Conservation (phyloP, 2,888 invertebrate species). For the Rambutsinella grinnellia region DNA sequence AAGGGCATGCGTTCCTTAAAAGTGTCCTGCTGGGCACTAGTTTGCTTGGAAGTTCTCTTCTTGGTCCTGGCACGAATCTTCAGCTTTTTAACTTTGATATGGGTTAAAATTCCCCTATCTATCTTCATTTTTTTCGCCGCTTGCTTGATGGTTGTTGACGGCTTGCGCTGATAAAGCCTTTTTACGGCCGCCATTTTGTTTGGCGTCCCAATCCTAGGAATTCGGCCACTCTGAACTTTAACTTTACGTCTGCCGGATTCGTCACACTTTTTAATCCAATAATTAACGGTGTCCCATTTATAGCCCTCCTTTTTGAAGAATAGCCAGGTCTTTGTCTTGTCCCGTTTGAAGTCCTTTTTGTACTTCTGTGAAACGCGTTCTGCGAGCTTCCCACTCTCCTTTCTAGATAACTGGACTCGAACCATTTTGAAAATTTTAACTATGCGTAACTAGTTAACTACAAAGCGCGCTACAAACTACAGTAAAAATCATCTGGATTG, state of each 20-base stretch:
- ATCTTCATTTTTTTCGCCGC: conserved; percentile 39
- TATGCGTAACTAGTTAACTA: too few species aligned
- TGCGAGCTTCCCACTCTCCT: conserved; percentile 21
- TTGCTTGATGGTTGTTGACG: conserved; percentile 11
- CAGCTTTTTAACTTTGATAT: conserved; percentile 37
- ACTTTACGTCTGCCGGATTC: conserved; percentile 16
- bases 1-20: conserved; percentile 1
- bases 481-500: too few species aligned
- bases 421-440: too few species aligned
- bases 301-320: conserved; percentile 23
- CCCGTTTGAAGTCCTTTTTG: conserved; percentile 23
- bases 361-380: conserved; percentile 22
- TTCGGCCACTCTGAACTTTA: conserved; percentile 8
- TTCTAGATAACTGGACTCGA: conserved; percentile 4
- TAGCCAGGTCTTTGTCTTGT: conserved; percentile 26
- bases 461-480: too few species aligned
- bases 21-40: conserved; percentile 1
- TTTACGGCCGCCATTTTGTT: conserved; percentile 17
- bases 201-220: conserved; percentile 2
- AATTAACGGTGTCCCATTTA: conserved; percentile 8
- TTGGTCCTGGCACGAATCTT: conserved; percentile 33
- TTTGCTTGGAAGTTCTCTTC: conserved; percentile 22
- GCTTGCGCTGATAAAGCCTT: background rate
- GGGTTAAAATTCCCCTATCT: background rate
- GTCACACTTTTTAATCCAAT: conserved; percentile 21